Conservation (phyloP, 2,888 invertebrate species). For the Dicyrtomina minuta region DNA sequence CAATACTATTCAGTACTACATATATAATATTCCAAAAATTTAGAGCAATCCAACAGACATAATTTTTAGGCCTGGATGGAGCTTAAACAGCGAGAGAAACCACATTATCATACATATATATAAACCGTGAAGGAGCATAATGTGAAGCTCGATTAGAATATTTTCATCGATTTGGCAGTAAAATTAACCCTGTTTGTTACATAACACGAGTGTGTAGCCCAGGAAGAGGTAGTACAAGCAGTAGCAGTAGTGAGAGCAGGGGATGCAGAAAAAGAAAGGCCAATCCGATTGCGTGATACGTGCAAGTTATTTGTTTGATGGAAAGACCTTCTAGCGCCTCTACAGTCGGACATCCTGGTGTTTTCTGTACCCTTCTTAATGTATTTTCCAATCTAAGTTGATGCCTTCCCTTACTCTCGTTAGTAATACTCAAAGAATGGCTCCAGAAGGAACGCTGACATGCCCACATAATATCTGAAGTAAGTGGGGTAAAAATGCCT, state of each 20-base stretch:
- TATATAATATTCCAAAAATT: too few relatives aligned
- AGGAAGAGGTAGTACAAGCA: background rate
- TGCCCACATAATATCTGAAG: background rate
- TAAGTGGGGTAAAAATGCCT: constrained; percentile 6
- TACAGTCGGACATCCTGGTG: constrained; percentile 12
- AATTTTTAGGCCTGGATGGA: too few relatives aligned
- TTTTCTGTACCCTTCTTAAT: constrained; percentile 22
- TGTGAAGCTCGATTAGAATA: too few relatives aligned
- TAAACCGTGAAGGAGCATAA: too few relatives aligned
- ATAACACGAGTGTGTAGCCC: background rate
- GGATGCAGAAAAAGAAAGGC: constrained; percentile 10
- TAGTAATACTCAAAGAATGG: background rate
- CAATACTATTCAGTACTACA: too few relatives aligned
- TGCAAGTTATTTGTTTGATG: constrained; percentile 22
- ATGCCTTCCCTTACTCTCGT: background rate
- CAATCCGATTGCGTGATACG: constrained; percentile 26
- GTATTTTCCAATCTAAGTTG: constrained; percentile 28
- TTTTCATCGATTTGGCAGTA: background rate
- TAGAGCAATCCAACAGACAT: too few relatives aligned
- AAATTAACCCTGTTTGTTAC: background rate
- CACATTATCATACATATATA: too few relatives aligned
- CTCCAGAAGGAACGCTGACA: background rate
- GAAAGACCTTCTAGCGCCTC: background rate
- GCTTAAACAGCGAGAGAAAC: too few relatives aligned
- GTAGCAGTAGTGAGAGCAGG: background rate